Evolutionary conservation across 1,140 invertebrate genomes (phyloP), one percentile per base, ranked within the genome.

Genomic region (Aphidius gifuensis): DNA sequence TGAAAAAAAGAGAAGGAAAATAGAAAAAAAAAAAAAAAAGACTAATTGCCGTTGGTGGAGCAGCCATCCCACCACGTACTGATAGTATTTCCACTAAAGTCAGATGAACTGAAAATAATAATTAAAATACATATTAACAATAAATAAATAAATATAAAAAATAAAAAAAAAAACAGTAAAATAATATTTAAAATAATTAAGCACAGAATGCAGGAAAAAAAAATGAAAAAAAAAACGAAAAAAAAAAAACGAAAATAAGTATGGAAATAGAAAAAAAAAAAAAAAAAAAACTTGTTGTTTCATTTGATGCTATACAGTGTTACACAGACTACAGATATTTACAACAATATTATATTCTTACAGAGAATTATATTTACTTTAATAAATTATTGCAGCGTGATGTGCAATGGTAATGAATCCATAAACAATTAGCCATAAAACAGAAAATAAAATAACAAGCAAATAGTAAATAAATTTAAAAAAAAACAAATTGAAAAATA

Each of bases 271-370:
- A n/a, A n/a, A n/a, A n/a, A n/a, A n/a, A 43, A 59, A 54, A 61
- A 44, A 47, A 62, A 38, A 44, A 61, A 64, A 59, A 70, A 79
- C 78, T 80, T 80, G 80, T 81, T 81, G 74, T 80, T 81, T 81
- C 76, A 76, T 81, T 80, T 81, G 68, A 66, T 81, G 80, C 80
- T 81, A 81, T 81, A 81, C 79, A 79, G 79, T 81, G 79, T 81
- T 81, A 81, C 78, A 80, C 78, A 81, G 76, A 80, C 80, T 81
- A 81, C 78, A 81, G 80, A 81, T 81, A 79, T 81, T 81, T 81
- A 81, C 78, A 78, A 80, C 77, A 80, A 80, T 80, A 80, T 80
- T 81, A 80, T 81, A 81, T 81, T 80, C 79, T 78, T 81, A 80
- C 78, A 81, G 79, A 81, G 79, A 73, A 78, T 81, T 81, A 78